Evolutionary conservation across 2,113 vertebrate genomes (phyloP).

Genomic region (Hippolais icterina): DNA sequence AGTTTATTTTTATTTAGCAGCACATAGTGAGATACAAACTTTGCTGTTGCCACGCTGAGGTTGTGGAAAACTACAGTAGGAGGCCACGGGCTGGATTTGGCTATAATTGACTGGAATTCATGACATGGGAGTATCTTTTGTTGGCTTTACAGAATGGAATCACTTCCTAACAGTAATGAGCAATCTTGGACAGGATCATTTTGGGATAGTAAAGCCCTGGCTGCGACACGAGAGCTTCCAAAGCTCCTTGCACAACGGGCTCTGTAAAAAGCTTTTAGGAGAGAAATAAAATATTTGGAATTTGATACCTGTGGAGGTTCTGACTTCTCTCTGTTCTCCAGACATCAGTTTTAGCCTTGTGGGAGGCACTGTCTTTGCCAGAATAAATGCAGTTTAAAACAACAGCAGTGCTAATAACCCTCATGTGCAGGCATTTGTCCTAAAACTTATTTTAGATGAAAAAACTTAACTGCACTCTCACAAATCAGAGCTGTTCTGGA

Average conservation of each 20-base stretch:
- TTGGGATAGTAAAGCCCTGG: not conserved
- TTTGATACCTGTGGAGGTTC: not conserved
- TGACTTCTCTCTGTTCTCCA: not conserved
- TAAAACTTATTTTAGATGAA: not conserved
- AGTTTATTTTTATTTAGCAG: constrained; percentile 37
- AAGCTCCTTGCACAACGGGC: not conserved
- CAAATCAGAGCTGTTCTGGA: not conserved
- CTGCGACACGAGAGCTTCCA: not conserved
- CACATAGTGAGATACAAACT: not conserved
- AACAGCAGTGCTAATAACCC: not conserved
- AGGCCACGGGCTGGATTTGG: not conserved
- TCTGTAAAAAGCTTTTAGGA: not conserved
- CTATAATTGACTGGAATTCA: constrained; percentile 17
- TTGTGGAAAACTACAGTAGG: constrained; percentile 33
- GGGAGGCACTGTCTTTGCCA: not conserved
- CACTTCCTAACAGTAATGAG: constrained; percentile 14
- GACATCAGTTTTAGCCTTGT: not conserved
- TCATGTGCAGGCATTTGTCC: not conserved
- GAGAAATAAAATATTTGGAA: constrained; percentile 22
- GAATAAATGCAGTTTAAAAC: not conserved
- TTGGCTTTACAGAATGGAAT: constrained; percentile 39
- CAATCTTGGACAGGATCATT: not conserved
- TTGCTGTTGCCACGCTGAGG: not conserved
- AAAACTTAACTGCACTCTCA: not conserved
- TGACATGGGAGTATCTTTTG: constrained; percentile 16